Evolutionary conservation across 2,797 vertebrate species (phyloP), one percentile per base, ranked within the genome.

Genomic region (Pantherophis alleghaniensis): DNA sequence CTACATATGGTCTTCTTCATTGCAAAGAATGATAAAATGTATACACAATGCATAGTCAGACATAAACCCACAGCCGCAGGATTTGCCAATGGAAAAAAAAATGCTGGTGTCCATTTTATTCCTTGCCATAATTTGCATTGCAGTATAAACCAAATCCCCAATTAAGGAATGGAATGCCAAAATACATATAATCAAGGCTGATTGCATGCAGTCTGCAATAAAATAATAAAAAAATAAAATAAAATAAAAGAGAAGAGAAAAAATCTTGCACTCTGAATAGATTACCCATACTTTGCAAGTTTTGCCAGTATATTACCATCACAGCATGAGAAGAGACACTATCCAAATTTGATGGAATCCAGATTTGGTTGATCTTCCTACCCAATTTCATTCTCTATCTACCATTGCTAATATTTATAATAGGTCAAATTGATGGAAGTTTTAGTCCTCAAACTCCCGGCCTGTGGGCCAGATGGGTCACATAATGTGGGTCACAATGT

Each of bases 121-220:
- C 87, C 10, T 90, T 92, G 91, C 57, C 90, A 93, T 93, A 91
- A 91, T 93, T 91, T 91, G 83, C 66, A 88, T 57, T 91, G 92
- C 86, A 91, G 56, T 93, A 86, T 91, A 93, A 93, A 83, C 90
- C 90, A 91, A 91, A 91, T 88, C 86, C 63, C 47, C 55, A 93
- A 55, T 93, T 93, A 91, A 89, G 57, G 86, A 89, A 57, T 89
- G 86, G 90, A 93, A 91, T 93, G 86, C 66, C 57, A 88, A 83
- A 79, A 42, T 83, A 88, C 42, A 91, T 93, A 91, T 88, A 93
- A 91, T 90, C 89, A 93, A 53, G 53, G 18, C 83, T 93, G 89
- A 74, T 90, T 93, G 56, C 69, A 69, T 90, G 56, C 69, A 59
- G 22, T 63, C 56, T 91, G 37, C 26, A 57, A 55, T 32, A 16